Evolutionary conservation across 2,888 invertebrate genomes (phyloP), one percentile per base, ranked within the genome.

Genomic region (Villa cingulata): DNA sequence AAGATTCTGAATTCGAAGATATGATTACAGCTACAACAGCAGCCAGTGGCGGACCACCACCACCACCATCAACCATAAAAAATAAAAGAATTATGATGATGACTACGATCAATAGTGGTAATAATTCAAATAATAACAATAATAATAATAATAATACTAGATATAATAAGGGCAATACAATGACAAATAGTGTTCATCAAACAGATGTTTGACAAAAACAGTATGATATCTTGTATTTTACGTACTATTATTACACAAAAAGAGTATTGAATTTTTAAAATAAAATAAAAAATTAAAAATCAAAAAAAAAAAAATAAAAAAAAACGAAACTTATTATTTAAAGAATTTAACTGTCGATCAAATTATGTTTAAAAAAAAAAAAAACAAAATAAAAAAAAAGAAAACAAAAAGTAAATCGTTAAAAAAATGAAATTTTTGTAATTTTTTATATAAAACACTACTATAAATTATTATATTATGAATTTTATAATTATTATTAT

Each of bases 1-100:
- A 91, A 70, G 87, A 87, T 70, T 85, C 86, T 41, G 87, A 87
- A 65, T 80, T 77, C 60, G 85, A 86, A 68, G 67, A 68, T 16
- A 43, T 43, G 17, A 32, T 37, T 17, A 36, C 40, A 37, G 38
- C 42, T 43, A 49, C 37, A 48, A 46, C 18, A 23, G 43, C 29
- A 37, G 17, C 18, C 5, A 9, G 7, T 15, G 34, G 4, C 7
- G 23, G 23, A 12, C 9, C 9, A 12, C 9, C 10, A 32, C 9
- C 9, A 12, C 12, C 29, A 32, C 9, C 10, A 32, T 3, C 9
- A 12, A 3, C 29, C 9, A 12, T 32, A 32, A 32, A 32, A 12
- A 32, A 32, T 32, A 12, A 9, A 32, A 32, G 12, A 32, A 12
- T 32, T 12, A 32, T 1, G 12, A 32, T 32, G 12, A 14, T 29